A percentile compares a stretch with the other conserved stretches of the same genome.
These are phyloP conservation scores for Cathartes aura DNA, from an alignment of 2,113 vertebrate species.

Conservation along the genomic window DNA sequence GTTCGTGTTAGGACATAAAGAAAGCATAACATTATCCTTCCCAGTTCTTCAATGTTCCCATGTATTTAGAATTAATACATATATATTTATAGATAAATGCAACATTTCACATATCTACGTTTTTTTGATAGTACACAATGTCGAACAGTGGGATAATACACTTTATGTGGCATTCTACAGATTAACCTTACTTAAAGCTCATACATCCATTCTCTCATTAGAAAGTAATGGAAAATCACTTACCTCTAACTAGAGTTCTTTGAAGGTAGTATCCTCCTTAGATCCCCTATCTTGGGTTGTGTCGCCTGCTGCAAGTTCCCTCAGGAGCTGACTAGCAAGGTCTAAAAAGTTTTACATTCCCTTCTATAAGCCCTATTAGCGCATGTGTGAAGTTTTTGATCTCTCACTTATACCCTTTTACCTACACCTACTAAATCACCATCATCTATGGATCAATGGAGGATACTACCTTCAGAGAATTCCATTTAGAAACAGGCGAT, in stretches of 20 bases:
- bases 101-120: slow-evolving; percentile 6
- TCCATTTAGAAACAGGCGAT: slow-evolving; percentile 73
- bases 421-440: slow-evolving; percentile 38
- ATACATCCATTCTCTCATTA: slow-evolving; percentile 32
- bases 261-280: slow-evolving; percentile 84
- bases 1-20: background rate
- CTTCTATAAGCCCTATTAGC: slow-evolving; percentile 81
- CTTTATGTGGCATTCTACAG: slow-evolving; percentile 25
- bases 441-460: slow-evolving; percentile 55
- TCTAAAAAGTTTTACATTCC: slow-evolving; percentile 73
- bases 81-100: background rate
- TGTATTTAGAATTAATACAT: background rate
- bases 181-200: slow-evolving; percentile 8
- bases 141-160: slow-evolving; percentile 68
- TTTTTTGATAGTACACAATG: slow-evolving; percentile 59
- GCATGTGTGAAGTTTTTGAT: slow-evolving; percentile 71
- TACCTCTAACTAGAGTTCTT: slow-evolving; percentile 82
- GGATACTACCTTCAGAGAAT: slow-evolving; percentile 77
- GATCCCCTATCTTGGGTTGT: slow-evolving; percentile 83
- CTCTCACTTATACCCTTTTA: slow-evolving; percentile 22
- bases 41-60: background rate
- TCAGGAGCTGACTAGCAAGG: slow-evolving; percentile 77
- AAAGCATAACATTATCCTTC: background rate
- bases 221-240: slow-evolving; percentile 75
- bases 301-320: slow-evolving; percentile 77